Base-by-base conservation (phyloP, 2,888 invertebrate genomes). In the Lycocerus yunnanus region DNA sequence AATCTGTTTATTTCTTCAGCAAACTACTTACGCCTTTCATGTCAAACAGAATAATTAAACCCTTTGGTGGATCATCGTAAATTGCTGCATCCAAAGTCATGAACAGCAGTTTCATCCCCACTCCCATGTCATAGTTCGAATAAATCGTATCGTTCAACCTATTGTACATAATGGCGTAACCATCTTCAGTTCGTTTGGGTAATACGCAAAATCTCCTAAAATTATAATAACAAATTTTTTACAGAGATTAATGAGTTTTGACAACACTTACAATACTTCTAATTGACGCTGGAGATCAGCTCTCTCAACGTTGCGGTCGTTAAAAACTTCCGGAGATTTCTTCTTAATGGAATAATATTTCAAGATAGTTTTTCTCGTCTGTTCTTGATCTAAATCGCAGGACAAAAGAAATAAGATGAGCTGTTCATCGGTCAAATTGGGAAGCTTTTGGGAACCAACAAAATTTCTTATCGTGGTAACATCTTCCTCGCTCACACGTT, bases 31-130 rank as follows among this genome's bases (percentile, higher is more conserved):
- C 92, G 0, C 92, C 92, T 58, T 87, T 86, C 90, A 93, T 92
- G 83, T 93, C 93, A 78, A 93, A 91, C 0, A 93, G 87, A 82
- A 93, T 91, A 20, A 93, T 88, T 76, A 91, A 89, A 0, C 93
- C 93, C 0, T 89, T 89, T 10, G 89, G 89, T 1, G 93, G 92
- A 4, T 90, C 86, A 68, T 88, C 88, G 80, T 88, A 87, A 0
- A 92, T 84, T 72, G 90, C 90, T 14, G 89, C 88, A 82, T 93
- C 84, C 65, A 83, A 72, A 1, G 84, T 80, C 82, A 85, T 78
- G 71, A 83, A 81, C 14, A 82, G 60, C 43, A 92, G 84, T 82
- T 91, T 92, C 79, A 91, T 89, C 10, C 91, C 90, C 27, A 89
- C 85, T 78, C 90, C 90, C 78, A 92, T 89, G 81, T 88, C 85